These are phyloP conservation scores for Masticophis lateralis DNA, from an alignment of 2,797 vertebrate species.

Conservation along the genomic window DNA sequence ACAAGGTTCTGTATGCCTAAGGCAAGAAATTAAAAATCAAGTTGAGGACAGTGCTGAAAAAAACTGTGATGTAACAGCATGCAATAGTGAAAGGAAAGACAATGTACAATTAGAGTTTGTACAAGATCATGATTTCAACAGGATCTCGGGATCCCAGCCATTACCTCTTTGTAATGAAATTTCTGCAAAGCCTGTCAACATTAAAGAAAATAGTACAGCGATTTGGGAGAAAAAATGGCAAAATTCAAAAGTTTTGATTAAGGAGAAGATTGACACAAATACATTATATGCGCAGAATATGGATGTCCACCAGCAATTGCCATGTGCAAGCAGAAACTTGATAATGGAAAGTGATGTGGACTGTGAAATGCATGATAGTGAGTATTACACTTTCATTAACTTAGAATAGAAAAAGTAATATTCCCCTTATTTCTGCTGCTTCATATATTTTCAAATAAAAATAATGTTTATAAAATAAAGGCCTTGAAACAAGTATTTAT, in stretches of 20 bases:
- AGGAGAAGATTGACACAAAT: background rate
- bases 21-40: background rate
- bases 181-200: background rate
- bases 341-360: background rate
- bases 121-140: background rate
- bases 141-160: background rate
- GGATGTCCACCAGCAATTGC: background rate
- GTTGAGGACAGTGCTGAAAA: background rate
- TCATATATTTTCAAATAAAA: constrained; percentile 21
- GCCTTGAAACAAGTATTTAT: background rate
- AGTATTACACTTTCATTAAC: constrained; percentile 12
- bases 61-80: background rate
- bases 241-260: background rate
- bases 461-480: background rate
- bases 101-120: background rate
- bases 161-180: constrained; percentile 27
- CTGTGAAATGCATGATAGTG: background rate
- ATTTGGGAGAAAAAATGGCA: background rate
- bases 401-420: constrained; percentile 19
- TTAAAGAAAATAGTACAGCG: background rate
- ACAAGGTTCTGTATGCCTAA: background rate
- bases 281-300: background rate
- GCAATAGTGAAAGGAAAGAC: background rate
- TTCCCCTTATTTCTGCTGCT: constrained; percentile 14
- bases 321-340: background rate